A percentile compares a stretch with the other conserved stretches of the same genome.
These are phyloP conservation scores for Microcebus griseorufus DNA, from an alignment of 2,113 vertebrate species.

Conservation along the genomic window DNA sequence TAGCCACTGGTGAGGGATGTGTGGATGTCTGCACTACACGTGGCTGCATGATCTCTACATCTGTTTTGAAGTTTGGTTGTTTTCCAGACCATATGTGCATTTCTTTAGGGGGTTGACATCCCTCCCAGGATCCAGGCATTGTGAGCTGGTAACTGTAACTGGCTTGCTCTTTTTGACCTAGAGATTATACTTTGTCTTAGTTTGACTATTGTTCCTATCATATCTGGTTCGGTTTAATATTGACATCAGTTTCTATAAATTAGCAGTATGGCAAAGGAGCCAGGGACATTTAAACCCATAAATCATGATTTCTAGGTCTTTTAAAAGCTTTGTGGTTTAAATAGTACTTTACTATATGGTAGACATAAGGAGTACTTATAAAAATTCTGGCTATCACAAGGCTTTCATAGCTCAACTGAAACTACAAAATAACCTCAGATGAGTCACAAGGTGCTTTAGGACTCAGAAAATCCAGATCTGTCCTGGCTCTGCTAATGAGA, in stretches of 20 bases:
- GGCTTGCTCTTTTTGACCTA: constrained; percentile 39
- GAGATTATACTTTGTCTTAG: constrained; percentile 47
- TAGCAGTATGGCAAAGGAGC: constrained; percentile 22
- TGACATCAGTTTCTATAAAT: constrained; percentile 42
- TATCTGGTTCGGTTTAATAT: constrained; percentile 58
- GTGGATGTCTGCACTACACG: not conserved
- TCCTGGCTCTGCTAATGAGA: not conserved
- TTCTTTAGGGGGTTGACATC: not conserved
- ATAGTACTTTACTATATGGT: constrained; percentile 23
- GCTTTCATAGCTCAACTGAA: not conserved
- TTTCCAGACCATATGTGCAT: constrained; percentile 21
- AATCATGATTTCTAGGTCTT: constrained; percentile 59
- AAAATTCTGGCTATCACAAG: constrained; percentile 46
- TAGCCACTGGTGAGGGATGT: not conserved
- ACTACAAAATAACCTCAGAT: constrained; percentile 23
- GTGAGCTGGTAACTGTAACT: not conserved
- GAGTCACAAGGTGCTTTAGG: not conserved
- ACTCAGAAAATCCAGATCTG: constrained; percentile 26
- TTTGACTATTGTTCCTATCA: constrained; percentile 37
- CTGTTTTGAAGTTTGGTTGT: constrained; percentile 49
- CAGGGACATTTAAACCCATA: constrained; percentile 37
- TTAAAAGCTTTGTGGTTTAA: constrained; percentile 65
- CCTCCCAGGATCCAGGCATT: not conserved
- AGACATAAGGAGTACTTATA: constrained; percentile 35
- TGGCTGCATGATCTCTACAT: not conserved